Percentiles rank a stretch among this genome's conserved stretches.
These are phyloP conservation scores for Nylanderia fulva DNA, from an alignment of 1,140 invertebrate species.

Conservation along the genomic window DNA sequence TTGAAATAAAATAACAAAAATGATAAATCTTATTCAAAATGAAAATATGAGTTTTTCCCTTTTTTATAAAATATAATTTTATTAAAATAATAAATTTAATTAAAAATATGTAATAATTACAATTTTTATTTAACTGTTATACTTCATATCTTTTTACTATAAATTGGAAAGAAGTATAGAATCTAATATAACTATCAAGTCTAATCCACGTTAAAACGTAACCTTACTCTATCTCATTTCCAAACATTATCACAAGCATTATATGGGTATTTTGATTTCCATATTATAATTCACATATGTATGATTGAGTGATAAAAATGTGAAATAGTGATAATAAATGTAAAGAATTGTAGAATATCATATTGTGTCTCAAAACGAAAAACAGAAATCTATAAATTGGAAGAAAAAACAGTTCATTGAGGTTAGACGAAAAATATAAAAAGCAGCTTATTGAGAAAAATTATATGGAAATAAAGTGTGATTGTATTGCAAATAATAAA, in stretches of 20 bases:
- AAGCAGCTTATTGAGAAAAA: neutral
- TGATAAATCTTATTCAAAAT: neutral
- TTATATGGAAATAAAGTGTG: neutral
- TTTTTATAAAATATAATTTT: neutral
- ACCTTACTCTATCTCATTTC: too few relatives aligned
- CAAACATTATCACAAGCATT: too few relatives aligned
- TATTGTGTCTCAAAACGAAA: neutral
- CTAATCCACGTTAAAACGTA: too few relatives aligned
- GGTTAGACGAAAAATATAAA: neutral
- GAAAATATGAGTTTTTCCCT: neutral
- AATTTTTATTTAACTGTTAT: too few relatives aligned
- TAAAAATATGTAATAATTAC: neutral
- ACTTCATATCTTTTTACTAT: too few relatives aligned
- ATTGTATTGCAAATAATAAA: neutral
- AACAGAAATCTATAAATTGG: neutral
- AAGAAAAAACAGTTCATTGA: neutral
- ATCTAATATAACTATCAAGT: too few relatives aligned
- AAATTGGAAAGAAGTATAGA: too few relatives aligned
- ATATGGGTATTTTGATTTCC: too few relatives aligned
- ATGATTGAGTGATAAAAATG: too few relatives aligned
- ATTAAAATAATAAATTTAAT: neutral
- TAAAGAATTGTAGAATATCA: too few relatives aligned
- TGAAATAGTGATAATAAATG: too few relatives aligned
- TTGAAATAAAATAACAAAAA: conserved; percentile 32
- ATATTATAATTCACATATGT: too few relatives aligned